These are phyloP conservation scores for Papilio polytes DNA, from an alignment of 1,140 invertebrate genomes.

Conservation along the genomic window DNA sequence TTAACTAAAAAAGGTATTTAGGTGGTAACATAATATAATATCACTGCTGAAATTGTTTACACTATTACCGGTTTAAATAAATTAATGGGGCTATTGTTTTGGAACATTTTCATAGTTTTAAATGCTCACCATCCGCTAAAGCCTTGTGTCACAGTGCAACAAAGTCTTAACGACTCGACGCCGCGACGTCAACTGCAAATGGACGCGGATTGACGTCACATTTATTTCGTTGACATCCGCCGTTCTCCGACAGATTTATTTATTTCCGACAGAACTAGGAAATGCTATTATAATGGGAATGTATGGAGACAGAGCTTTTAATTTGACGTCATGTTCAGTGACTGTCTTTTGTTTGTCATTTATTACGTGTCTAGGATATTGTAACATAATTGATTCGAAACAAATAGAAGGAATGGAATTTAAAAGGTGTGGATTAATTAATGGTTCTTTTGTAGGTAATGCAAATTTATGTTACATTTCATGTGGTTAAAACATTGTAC, in stretches of 20 bases:
- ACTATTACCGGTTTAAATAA: neutral
- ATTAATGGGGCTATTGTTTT: neutral
- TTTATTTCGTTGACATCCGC: slow-evolving; percentile 71
- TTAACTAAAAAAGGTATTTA: too few relatives aligned
- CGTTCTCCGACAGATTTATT: slow-evolving; percentile 75
- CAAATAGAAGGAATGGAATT: neutral
- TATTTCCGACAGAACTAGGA: slow-evolving; percentile 69
- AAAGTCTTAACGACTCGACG: slow-evolving; percentile 63
- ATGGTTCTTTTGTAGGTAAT: slow-evolving; percentile 23
- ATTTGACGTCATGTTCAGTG: slow-evolving; percentile 33
- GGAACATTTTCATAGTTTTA: neutral
- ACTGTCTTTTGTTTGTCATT: slow-evolving; percentile 43
- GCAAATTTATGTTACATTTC: slow-evolving; percentile 18
- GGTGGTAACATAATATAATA: too few relatives aligned
- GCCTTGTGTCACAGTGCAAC: slow-evolving; percentile 52
- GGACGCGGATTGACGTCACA: slow-evolving; percentile 76
- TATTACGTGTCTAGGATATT: neutral
- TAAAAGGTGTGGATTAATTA: slow-evolving; percentile 5
- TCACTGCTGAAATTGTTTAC: neutral
- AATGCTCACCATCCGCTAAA: slow-evolving; percentile 13
- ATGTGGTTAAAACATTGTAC: slow-evolving; percentile 15
- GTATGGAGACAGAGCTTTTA: slow-evolving; percentile 5
- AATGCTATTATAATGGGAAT: slow-evolving; percentile 69
- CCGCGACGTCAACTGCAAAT: slow-evolving; percentile 69
- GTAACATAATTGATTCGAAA: neutral